These are phyloP conservation scores for Trissolcus brochymenae DNA, from an alignment of 2,888 invertebrate genomes.

Conservation along the genomic window DNA sequence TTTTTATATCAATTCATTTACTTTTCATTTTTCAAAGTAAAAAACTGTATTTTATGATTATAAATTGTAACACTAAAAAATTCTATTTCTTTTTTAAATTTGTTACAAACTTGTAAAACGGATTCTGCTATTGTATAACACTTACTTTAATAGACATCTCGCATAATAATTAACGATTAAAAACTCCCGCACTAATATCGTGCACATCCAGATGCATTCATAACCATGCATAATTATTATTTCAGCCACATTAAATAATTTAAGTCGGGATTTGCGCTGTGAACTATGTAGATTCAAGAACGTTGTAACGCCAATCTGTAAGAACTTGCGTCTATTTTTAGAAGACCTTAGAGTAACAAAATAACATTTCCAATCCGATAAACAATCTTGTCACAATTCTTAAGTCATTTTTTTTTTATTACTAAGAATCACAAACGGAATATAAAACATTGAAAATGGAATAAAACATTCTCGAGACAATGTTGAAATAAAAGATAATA, in stretches of 20 bases:
- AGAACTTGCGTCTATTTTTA: slow-evolving; percentile 27
- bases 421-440: no score
- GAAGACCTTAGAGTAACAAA: slow-evolving; percentile 14
- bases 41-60: no score
- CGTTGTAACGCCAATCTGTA: slow-evolving; percentile 29
- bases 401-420: no score
- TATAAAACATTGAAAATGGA: no score
- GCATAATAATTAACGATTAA: not conserved
- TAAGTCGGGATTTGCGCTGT: slow-evolving; percentile 14
- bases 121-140: not conserved
- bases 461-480: no score
- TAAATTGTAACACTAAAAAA: no score
- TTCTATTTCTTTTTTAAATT: no score
- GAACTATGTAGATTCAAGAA: slow-evolving; percentile 29
- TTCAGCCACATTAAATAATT: slow-evolving; percentile 24
- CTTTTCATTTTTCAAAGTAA: no score
- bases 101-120: not conserved
- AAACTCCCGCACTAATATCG: not conserved
- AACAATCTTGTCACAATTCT: not conserved
- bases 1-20: not conserved
- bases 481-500: no score
- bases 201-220: no score
- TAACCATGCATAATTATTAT: not conserved
- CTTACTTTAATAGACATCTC: not conserved
- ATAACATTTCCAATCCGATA: not conserved